Evolutionary conservation across 2,888 invertebrate species (phyloP).

Genomic region (Boloria euphrosyne): DNA sequence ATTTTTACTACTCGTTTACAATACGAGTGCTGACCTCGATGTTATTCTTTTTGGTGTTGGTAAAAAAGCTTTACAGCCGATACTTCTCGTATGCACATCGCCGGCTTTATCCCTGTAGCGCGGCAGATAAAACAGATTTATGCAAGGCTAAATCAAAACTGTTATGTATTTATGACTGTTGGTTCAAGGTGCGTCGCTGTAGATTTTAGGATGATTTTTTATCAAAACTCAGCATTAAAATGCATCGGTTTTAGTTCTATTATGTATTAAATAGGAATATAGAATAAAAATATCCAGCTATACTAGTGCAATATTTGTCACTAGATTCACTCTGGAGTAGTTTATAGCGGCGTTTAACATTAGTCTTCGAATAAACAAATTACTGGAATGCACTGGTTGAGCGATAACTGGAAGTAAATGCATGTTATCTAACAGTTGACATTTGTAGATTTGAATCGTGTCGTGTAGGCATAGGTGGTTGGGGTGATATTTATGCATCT

Average conservation of each 20-base stretch:
- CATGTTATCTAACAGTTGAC: constrained; percentile 36
- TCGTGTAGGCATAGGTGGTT: constrained; percentile 40
- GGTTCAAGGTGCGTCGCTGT: constrained; percentile 7
- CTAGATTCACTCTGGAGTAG: background rate
- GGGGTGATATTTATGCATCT: constrained; percentile 64
- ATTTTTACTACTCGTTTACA: constrained; percentile 53
- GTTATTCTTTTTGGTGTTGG: constrained; percentile 40
- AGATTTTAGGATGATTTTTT: constrained; percentile 15
- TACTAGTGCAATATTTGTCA: constrained; percentile 3
- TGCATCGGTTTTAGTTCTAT: background rate
- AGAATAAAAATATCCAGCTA: background rate
- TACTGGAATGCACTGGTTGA: constrained; percentile 28
- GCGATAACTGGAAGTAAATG: constrained; percentile 32
- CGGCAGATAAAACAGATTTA: constrained; percentile 21
- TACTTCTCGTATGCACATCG: constrained; percentile 29
- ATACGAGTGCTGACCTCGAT: constrained; percentile 44
- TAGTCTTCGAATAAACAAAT: constrained; percentile 32
- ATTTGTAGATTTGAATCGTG: constrained; percentile 39
- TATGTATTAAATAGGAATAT: background rate
- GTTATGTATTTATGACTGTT: constrained; percentile 15
- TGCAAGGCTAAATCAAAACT: constrained; percentile 14
- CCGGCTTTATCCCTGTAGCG: constrained; percentile 16
- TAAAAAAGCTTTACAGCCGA: constrained; percentile 37
- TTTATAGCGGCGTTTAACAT: constrained; percentile 20
- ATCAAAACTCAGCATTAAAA: constrained; percentile 5